A percentile compares a stretch with the other conserved stretches of the same genome.
Evolutionary conservation across 2,113 vertebrate genomes (phyloP).

Genomic region (Erythrolamprus reginae): DNA sequence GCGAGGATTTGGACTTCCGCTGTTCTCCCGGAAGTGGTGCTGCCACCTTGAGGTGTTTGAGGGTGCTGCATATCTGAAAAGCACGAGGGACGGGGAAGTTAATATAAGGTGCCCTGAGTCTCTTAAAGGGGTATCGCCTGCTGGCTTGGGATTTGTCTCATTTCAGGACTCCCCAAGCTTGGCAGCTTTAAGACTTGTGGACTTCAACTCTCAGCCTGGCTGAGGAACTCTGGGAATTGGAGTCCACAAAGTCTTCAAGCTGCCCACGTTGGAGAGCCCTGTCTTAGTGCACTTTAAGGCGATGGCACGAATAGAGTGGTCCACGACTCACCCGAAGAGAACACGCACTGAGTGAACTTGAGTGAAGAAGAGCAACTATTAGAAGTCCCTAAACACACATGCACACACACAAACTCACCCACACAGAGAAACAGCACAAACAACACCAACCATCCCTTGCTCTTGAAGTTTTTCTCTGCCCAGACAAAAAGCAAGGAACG

Average conservation of each 20-base stretch:
- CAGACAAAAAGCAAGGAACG: background rate
- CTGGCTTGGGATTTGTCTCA: background rate
- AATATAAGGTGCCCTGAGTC: background rate
- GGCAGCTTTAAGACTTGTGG: no score
- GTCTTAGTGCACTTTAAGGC: conserved; percentile 43
- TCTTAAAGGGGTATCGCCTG: background rate
- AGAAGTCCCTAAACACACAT: background rate
- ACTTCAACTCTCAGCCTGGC: no score
- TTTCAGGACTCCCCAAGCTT: conserved; percentile 8
- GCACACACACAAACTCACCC: no score
- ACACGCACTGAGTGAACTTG: background rate
- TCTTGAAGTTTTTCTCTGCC: fast-evolving
- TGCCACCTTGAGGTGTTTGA: background rate
- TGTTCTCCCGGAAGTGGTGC: background rate
- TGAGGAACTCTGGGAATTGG: no score
- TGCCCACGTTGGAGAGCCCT: no score
- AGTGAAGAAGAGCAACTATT: fast-evolving
- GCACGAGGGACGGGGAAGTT: background rate
- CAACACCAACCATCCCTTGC: background rate
- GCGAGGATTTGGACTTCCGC: background rate
- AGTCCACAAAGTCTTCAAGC: no score
- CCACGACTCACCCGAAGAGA: background rate
- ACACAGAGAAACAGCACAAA: background rate
- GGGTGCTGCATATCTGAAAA: background rate
- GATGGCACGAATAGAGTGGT: background rate